Evolutionary conservation across 2,888 invertebrate species (phyloP).

Genomic region (Incurvaria masculella): DNA sequence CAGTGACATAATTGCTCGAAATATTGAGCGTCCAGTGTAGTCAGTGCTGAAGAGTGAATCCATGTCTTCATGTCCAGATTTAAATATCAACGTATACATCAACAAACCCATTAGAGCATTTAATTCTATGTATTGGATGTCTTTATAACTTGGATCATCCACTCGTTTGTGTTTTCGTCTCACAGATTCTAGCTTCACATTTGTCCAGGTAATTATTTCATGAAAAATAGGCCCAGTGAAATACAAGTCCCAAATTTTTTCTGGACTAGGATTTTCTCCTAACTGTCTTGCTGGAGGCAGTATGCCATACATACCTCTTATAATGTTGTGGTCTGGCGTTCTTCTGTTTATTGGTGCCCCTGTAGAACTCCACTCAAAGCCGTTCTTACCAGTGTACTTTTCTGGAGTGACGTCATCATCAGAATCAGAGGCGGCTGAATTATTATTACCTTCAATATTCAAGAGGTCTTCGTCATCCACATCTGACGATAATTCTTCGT

Average conservation of each 20-base stretch:
- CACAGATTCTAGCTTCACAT: background rate
- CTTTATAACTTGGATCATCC: background rate
- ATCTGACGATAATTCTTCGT: background rate
- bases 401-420: background rate
- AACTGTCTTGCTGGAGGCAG: background rate
- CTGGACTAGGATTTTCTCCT: background rate
- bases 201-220: background rate
- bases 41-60: background rate
- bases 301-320: background rate
- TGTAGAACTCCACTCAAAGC: background rate
- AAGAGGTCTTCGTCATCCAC: background rate
- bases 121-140: background rate
- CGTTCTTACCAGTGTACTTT: background rate
- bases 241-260: background rate
- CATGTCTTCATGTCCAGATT: background rate
- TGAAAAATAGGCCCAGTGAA: background rate
- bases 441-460: background rate
- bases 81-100: background rate
- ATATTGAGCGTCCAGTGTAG: background rate
- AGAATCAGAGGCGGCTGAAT: background rate
- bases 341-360: background rate
- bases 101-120: background rate
- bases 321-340: background rate
- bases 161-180: background rate
- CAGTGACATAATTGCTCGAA: background rate